phyloP scores from a whole-genome alignment of 2,113 vertebrate species.

The Melospiza georgiana region DNA sequence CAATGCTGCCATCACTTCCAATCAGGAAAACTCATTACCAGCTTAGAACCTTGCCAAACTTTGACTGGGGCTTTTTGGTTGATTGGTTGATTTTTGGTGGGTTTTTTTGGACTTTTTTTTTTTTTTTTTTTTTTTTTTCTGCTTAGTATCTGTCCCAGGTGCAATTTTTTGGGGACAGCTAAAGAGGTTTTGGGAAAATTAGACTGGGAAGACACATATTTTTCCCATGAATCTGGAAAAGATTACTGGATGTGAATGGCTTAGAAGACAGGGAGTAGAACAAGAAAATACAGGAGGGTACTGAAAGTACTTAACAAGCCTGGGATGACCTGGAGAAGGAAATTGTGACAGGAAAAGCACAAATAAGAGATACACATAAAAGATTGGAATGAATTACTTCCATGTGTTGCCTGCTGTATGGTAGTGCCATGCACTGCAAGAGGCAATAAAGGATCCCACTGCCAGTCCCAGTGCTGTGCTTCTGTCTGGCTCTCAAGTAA shows the following conservation, averaged over 20 bases:
- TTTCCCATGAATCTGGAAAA: neutral
- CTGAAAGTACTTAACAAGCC: neutral
- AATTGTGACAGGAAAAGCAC: neutral
- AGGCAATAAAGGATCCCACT: neutral
- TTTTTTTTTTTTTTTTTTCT: neutral
- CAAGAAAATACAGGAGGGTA: neutral
- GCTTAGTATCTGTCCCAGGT: neutral
- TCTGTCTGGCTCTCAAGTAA: neutral
- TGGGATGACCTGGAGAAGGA: neutral
- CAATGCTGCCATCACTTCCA: neutral
- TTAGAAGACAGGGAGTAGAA: neutral
- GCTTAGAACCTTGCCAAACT: neutral
- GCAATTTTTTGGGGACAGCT: neutral
- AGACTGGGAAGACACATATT: neutral
- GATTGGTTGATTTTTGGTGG: neutral
- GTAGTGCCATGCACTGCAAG: neutral
- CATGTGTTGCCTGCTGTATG: neutral
- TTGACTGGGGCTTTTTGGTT: neutral
- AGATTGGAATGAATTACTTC: neutral
- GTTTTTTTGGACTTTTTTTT: neutral
- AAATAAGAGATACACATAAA: neutral
- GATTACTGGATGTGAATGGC: neutral
- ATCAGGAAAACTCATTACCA: neutral
- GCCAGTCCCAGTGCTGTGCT: too few relatives aligned
- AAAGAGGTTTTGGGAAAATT: neutral